Conservation (phyloP, 1,140 invertebrate species). For the Drosophila littoralis region DNA sequence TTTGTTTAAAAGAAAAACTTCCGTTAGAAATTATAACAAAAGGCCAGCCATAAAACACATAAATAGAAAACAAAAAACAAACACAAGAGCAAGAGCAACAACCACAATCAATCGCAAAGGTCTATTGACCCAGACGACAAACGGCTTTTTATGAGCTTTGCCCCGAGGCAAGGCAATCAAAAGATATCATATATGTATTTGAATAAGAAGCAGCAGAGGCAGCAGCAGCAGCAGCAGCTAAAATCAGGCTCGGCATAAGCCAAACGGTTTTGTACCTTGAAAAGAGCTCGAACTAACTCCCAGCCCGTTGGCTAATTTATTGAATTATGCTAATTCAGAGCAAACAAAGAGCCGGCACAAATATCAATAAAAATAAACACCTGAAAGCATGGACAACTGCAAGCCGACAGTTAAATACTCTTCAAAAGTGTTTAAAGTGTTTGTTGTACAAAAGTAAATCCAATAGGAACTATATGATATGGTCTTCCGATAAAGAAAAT, state of each 20-base stretch:
- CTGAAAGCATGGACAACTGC: not conserved
- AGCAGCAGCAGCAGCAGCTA: not conserved
- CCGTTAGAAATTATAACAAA: conserved; percentile 42
- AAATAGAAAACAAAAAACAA: not conserved
- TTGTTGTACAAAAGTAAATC: too few species aligned
- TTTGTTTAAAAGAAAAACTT: conserved; percentile 2
- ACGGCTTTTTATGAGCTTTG: conserved; percentile 23
- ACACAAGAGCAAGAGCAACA: conserved; percentile 7
- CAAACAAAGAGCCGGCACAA: conserved; percentile 43
- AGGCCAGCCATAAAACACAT: conserved; percentile 5
- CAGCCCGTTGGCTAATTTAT: conserved; percentile 74
- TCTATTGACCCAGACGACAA: conserved; percentile 48
- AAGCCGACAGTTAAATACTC: too few species aligned
- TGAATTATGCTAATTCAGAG: conserved; percentile 59
- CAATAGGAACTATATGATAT: too few species aligned
- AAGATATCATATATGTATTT: conserved; percentile 2
- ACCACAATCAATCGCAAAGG: conserved; percentile 20
- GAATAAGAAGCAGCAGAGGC: not conserved
- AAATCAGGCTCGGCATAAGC: not conserved
- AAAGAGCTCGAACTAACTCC: conserved; percentile 17
- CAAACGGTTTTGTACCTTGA: conserved; percentile 23
- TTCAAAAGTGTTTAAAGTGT: too few species aligned
- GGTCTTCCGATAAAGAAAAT: too few species aligned
- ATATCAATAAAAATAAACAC: not conserved
- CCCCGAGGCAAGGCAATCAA: conserved; percentile 10